A percentile compares a stretch with the other conserved stretches of the same genome.
Conservation (phyloP, 2,888 invertebrate genomes). For the Choristoneura rosaceana region DNA sequence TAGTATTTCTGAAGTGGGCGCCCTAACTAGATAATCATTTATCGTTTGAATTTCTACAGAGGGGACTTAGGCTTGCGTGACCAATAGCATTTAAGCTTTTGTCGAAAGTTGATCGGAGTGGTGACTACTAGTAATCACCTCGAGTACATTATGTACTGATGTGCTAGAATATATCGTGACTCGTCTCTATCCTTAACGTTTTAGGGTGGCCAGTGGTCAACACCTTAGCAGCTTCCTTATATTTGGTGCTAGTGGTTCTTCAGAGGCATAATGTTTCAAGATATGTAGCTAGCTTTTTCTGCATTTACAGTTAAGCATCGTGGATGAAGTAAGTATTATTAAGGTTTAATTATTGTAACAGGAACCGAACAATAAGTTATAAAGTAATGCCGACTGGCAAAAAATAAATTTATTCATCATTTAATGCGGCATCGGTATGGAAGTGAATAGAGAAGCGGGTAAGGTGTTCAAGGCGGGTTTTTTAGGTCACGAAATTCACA, state of each 20-base stretch:
- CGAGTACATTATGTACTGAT: not conserved
- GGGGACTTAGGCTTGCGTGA: conserved; percentile 64
- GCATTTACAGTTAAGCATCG: not conserved
- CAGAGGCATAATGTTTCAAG: not conserved
- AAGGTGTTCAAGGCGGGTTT: conserved; percentile 63
- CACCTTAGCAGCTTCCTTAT: too few species aligned
- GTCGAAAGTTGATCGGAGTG: conserved; percentile 2
- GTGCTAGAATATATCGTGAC: too few species aligned
- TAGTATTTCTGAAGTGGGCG: not conserved
- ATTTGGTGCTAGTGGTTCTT: too few species aligned
- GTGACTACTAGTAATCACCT: not conserved
- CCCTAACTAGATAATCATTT: conserved; percentile 38
- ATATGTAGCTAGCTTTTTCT: not conserved
- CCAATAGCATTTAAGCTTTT: conserved; percentile 59
- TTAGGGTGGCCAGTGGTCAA: too few species aligned
- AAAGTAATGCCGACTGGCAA: conserved; percentile 35
- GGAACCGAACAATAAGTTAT: conserved; percentile 25
- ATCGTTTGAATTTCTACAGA: conserved; percentile 64
- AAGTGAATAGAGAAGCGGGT: conserved; percentile 54
- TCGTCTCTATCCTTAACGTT: too few species aligned
- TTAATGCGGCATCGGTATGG: conserved; percentile 46
- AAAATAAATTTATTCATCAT: conserved; percentile 58
- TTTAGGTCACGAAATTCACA: conserved; percentile 70
- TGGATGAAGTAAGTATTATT: conserved; percentile 9
- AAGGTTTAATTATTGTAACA: conserved; percentile 4